Evolutionary conservation across 2,797 vertebrate genomes (phyloP), one percentile per base, ranked within the genome.

Genomic region (Macropus fuliginosus): DNA sequence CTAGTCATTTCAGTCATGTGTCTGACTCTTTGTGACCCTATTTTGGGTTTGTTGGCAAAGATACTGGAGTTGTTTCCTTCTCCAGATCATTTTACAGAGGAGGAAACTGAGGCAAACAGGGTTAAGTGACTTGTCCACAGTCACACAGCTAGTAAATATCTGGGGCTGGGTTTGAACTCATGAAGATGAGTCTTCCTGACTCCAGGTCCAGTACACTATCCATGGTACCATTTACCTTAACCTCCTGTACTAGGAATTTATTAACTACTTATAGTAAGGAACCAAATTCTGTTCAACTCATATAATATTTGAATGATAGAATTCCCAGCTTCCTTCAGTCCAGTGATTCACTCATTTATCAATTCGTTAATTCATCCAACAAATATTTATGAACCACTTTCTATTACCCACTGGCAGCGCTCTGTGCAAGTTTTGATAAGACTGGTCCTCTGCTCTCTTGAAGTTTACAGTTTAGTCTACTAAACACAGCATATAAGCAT

Each of bases 241-340:
- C 94, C 54, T 93, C 56, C n/a, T n/a, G 56, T 62, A n/a, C 66
- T 46, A 28, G 16, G 59, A 96, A 94, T 1, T 24, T 56, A 90
- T 34, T 94, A 40, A 54, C 55, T 97, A 89, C 56, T 57, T 9
- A 16, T 56, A 94, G 91, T 31, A 91, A 93, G 89, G 56, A 91
- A 91, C 52, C 10, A 91, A 24, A 91, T 74, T 50, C 59, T 12
- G 24, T 62, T 90, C 31, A 24, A 34, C 55, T 89, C 4, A 2
- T 18, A 21, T 66, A 56, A 50, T 55, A 40, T 34, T 93, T 89
- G 5, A 52, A 18, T 16, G 87, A 91, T 6, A 87, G 91, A 81
- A 93, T 46, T 24, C 52, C 27, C 34, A 59, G 24, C 52, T 52
- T 93, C 27, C 56, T 46, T 92, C 29, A 34, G 96, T 81, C 10